These are phyloP conservation scores for Leptogaster cylindrica DNA, from an alignment of 2,888 invertebrate genomes.

Conservation along the genomic window DNA sequence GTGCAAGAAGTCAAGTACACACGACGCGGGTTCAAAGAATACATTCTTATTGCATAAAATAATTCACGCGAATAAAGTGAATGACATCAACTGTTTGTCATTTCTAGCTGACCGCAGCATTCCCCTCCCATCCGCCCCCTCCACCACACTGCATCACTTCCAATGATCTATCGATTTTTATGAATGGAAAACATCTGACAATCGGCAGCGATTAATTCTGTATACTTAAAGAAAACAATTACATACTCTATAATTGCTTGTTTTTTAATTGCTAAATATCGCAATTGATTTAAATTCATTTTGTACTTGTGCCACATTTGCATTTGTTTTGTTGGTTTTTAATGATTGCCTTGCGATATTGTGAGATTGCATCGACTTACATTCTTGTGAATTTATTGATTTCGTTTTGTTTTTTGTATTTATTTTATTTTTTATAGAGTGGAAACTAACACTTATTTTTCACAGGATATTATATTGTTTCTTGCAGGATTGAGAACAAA, in stretches of 20 bases:
- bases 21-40: conserved; percentile 7
- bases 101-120: too few relatives aligned
- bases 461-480: too few relatives aligned
- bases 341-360: neutral
- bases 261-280: too few relatives aligned
- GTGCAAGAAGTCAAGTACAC: too few relatives aligned
- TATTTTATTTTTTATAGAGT: neutral
- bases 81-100: conserved; percentile 14
- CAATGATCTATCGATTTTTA: neutral
- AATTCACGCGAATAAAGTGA: conserved; percentile 18
- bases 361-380: conserved; percentile 23
- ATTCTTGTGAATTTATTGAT: conserved; percentile 7
- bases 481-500: conserved; percentile 44
- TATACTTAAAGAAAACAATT: too few relatives aligned
- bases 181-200: neutral
- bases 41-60: conserved; percentile 25
- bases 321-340: neutral
- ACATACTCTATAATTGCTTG: too few relatives aligned
- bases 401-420: conserved; percentile 36
- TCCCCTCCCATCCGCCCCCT: neutral
- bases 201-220: too few relatives aligned
- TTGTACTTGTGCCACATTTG: too few relatives aligned
- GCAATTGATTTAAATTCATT: too few relatives aligned
- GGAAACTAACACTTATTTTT: neutral
- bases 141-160: too few relatives aligned